Conservation (phyloP, 2,888 invertebrate species). For the Drosophila nr. medialis region DNA sequence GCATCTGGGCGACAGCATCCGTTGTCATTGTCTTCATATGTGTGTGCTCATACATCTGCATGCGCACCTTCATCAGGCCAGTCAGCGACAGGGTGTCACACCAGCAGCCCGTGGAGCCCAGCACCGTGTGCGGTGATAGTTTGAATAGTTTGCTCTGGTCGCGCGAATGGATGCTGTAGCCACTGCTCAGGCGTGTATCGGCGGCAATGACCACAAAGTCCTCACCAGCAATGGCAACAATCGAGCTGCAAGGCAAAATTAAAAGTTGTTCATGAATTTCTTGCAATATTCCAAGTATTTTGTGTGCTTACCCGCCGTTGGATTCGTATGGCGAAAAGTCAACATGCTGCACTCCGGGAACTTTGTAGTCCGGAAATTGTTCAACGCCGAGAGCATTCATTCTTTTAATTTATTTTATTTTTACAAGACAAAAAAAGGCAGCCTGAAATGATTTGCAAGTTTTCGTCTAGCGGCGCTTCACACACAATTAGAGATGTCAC, state of each 20-base stretch:
- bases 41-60: conserved; percentile 98
- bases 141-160: conserved; percentile 94
- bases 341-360: conserved; percentile 85
- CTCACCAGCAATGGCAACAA: conserved; percentile 97
- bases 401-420: conserved; percentile 37
- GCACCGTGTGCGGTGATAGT: conserved; percentile 92
- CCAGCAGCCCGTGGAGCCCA: conserved; percentile 99
- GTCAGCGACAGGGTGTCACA: conserved; percentile 97
- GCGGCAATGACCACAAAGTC: conserved; percentile 98
- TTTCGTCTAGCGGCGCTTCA: conserved; percentile 57
- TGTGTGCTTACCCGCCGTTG: conserved; percentile 89
- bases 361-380: conserved; percentile 83
- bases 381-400: conserved; percentile 75
- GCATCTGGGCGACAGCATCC: conserved; percentile 96
- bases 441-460: conserved; percentile 75
- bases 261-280: neutral
- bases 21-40: conserved; percentile 97
- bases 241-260: conserved; percentile 88
- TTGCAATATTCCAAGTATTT: neutral
- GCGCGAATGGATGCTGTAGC: conserved; percentile 95
- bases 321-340: conserved; percentile 90
- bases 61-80: conserved; percentile 91
- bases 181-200: conserved; percentile 96
- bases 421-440: conserved; percentile 29
- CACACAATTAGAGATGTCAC: conserved; percentile 63